Evolutionary conservation across 2,888 invertebrate species (phyloP).

Genomic region (Lithophane ornitopus): DNA sequence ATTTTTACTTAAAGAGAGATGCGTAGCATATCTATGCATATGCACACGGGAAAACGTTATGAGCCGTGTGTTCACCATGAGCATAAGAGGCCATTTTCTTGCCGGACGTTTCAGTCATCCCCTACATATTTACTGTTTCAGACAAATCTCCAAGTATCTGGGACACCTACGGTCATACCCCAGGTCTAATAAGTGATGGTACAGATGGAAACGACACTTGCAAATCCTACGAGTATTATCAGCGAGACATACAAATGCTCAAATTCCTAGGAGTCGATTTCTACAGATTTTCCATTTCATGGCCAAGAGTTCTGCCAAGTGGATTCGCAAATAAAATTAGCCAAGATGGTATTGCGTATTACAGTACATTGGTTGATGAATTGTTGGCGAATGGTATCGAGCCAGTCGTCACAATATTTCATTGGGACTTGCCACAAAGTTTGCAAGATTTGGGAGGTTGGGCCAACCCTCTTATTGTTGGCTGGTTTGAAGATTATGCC

Average conservation of each 20-base stretch:
- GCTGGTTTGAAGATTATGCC: constrained; percentile 89
- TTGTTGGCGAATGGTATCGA: constrained; percentile 90
- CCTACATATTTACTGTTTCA: constrained; percentile 54
- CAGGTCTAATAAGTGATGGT: constrained; percentile 87
- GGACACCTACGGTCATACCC: constrained; percentile 90
- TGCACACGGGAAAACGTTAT: not conserved
- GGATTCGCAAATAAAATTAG: constrained; percentile 90
- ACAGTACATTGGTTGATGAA: constrained; percentile 91
- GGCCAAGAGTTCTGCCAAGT: constrained; percentile 92
- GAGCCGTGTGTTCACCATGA: not conserved
- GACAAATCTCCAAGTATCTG: constrained; percentile 91
- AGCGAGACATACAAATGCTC: constrained; percentile 88
- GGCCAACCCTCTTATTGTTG: constrained; percentile 83
- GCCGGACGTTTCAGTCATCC: not conserved
- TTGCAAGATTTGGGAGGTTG: constrained; percentile 91
- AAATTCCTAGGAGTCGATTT: constrained; percentile 85
- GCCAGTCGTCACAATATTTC: constrained; percentile 91
- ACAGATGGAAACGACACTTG: constrained; percentile 91
- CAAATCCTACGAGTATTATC: constrained; percentile 91
- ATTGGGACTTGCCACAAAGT: constrained; percentile 90
- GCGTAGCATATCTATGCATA: too few species aligned
- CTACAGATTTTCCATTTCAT: constrained; percentile 91
- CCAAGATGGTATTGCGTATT: constrained; percentile 91
- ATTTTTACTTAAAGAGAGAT: not conserved
- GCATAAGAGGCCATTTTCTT: not conserved